These are phyloP conservation scores for Microctonus brassicae DNA, from an alignment of 2,888 invertebrate species.

Conservation along the genomic window DNA sequence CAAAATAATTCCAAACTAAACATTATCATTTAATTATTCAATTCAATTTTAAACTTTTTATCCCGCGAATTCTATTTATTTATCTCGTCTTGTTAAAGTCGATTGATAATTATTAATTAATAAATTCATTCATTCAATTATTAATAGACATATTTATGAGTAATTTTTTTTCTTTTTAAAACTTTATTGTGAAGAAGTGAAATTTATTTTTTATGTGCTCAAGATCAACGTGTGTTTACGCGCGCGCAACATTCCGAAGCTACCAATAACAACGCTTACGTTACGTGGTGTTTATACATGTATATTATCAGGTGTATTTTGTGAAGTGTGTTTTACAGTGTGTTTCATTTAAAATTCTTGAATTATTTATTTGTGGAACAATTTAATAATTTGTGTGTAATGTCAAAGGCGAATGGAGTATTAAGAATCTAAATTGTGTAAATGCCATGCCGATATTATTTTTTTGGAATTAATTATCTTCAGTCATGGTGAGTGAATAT, in stretches of 20 bases:
- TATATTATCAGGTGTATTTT: background rate
- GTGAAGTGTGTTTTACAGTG: background rate
- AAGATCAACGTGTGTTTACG: too few relatives aligned
- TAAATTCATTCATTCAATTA: too few relatives aligned
- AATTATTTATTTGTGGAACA: background rate
- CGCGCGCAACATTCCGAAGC: background rate
- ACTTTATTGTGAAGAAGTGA: too few relatives aligned
- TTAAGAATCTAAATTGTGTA: background rate
- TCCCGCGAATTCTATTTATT: background rate
- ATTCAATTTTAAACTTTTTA: background rate
- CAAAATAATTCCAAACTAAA: background rate
- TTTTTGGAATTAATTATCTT: conserved; percentile 42
- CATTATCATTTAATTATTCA: background rate
- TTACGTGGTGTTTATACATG: background rate
- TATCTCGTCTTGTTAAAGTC: background rate
- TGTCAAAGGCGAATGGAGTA: conserved; percentile 10
- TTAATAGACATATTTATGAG: too few relatives aligned
- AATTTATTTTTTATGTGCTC: too few relatives aligned
- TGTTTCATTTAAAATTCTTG: background rate
- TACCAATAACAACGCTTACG: background rate
- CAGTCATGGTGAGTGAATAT: conserved; percentile 44
- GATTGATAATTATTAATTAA: too few relatives aligned
- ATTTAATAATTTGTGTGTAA: background rate
- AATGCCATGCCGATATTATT: conserved; percentile 43
- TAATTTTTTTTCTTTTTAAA: too few relatives aligned